Evolutionary conservation across 2,888 invertebrate species (phyloP).

Genomic region (Scrobipalpa atriplicella): DNA sequence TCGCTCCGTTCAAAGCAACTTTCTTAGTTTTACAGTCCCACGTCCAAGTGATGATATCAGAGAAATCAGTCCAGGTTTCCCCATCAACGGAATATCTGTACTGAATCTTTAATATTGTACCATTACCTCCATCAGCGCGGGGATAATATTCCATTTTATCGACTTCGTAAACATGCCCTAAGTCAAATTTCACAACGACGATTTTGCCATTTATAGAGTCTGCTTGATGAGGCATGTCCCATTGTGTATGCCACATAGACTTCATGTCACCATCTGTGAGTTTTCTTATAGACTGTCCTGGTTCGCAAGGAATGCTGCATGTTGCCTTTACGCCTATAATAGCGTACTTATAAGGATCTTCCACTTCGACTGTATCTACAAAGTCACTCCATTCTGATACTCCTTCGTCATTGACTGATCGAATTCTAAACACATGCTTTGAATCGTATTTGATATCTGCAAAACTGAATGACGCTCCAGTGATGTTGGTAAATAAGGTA

Average conservation of each 20-base stretch:
- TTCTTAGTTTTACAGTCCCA: constrained; percentile 28
- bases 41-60: constrained; percentile 33
- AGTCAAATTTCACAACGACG: constrained; percentile 54
- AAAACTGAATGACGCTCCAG: constrained; percentile 50
- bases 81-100: constrained; percentile 35
- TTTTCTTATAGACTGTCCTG: constrained; percentile 49
- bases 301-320: constrained; percentile 55
- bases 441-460: constrained; percentile 51
- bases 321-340: constrained; percentile 51
- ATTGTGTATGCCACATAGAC: constrained; percentile 58
- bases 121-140: constrained; percentile 36
- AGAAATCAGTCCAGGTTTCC: constrained; percentile 31
- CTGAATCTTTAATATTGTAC: constrained; percentile 35
- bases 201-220: constrained; percentile 41
- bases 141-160: constrained; percentile 39
- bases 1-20: constrained; percentile 24
- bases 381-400: constrained; percentile 68
- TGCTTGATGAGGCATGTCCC: constrained; percentile 46
- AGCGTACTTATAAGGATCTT: constrained; percentile 51
- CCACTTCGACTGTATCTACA: constrained; percentile 49
- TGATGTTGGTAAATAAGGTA: constrained; percentile 58
- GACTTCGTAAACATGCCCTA: constrained; percentile 45
- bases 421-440: constrained; percentile 59
- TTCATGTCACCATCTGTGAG: constrained; percentile 47
- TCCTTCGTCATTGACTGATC: constrained; percentile 51